Evolutionary conservation across 2,888 invertebrate genomes (phyloP), one percentile per base, ranked within the genome.

Genomic region (Conops quadrifasciatus): DNA sequence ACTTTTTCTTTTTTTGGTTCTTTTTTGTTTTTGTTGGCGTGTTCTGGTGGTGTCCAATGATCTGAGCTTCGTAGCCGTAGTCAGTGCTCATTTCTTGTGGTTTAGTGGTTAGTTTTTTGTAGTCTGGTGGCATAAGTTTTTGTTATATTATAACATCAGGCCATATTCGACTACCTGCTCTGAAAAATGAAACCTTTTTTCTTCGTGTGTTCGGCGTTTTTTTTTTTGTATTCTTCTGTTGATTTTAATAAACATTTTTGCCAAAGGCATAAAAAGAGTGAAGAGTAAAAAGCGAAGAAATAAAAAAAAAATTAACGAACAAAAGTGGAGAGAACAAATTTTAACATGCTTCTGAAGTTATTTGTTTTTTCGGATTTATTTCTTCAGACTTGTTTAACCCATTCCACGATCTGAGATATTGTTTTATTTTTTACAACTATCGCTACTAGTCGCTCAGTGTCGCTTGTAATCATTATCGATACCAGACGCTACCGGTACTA

Each of bases 161-260:
- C 73, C 73, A 36, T 36, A 36, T 36, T 9, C 4, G 36, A 36
- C 36, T 75, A 75, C 74, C 74, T 75, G 74, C 73, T 72, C 67
- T 56, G 56, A 67, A 67, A 70, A 65, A 56, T 51, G 66, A 72
- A 21, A 26, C 53, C 15, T 19, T 62, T n/a, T 30, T 60, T 30
- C 16, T 62, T 21, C 13, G 2, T 24, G 36, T 62, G 5, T 45
- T 62, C 11, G 19, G 15, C 21, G 7, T 19, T 45, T 45, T 62
- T 45, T 36, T 49, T 49, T 16, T 49, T 49, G 9, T 49, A 5
- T 19, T 49, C 2, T 49, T 49, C 4, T 16, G 5, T 49, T 16
- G n/a, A n/a, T 13, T 49, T 2, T n/a, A 19, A 16, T 19, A 19
- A 49, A 49, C 15, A 13, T 19, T 49, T 49, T 49, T 49, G 36